Percentiles rank a stretch among this genome's conserved stretches.
phyloP scores from a whole-genome alignment of 64 coral and sea anemone species.

The Pocillopora verrucosa region DNA sequence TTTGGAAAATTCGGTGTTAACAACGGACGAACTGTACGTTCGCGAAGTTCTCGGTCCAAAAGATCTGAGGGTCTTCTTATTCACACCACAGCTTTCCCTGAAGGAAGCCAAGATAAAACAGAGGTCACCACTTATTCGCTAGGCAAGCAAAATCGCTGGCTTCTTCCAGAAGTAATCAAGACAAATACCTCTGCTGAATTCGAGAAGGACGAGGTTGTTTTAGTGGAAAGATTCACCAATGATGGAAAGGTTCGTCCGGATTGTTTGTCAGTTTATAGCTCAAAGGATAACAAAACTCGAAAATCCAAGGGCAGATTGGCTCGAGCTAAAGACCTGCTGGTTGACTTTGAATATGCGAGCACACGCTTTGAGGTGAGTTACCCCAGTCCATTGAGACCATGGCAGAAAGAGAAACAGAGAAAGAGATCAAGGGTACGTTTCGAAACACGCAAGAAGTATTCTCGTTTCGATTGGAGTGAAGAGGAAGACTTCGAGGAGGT shows the following conservation, averaged over 20 bases:
- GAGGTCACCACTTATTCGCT: constrained; percentile 27
- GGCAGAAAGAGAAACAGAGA: background rate
- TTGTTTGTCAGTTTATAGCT: constrained; percentile 45
- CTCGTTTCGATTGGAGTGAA: background rate
- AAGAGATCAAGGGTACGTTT: background rate
- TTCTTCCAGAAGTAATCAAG: constrained; percentile 64
- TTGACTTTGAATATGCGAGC: background rate
- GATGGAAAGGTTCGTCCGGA: background rate
- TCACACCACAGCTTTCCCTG: constrained; percentile 7
- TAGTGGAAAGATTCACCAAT: constrained; percentile 29
- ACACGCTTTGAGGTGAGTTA: background rate
- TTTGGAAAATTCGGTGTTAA: constrained; percentile 55
- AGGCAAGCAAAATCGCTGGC: constrained; percentile 60
- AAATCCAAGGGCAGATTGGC: constrained; percentile 33
- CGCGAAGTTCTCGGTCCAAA: background rate
- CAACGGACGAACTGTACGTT: constrained; percentile 66
- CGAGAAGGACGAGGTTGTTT: constrained; percentile 25
- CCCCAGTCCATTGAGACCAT: background rate
- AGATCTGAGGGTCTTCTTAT: constrained; percentile 37
- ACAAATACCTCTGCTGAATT: background rate
- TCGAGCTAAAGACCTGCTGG: constrained; percentile 12
- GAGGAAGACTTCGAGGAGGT: background rate
- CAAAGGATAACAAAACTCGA: constrained; percentile 1
- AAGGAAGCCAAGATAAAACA: background rate
- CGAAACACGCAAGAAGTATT: background rate